Evolutionary conservation across 2,888 invertebrate genomes (phyloP), one percentile per base, ranked within the genome.

Genomic region (Tenodera sinensis): DNA sequence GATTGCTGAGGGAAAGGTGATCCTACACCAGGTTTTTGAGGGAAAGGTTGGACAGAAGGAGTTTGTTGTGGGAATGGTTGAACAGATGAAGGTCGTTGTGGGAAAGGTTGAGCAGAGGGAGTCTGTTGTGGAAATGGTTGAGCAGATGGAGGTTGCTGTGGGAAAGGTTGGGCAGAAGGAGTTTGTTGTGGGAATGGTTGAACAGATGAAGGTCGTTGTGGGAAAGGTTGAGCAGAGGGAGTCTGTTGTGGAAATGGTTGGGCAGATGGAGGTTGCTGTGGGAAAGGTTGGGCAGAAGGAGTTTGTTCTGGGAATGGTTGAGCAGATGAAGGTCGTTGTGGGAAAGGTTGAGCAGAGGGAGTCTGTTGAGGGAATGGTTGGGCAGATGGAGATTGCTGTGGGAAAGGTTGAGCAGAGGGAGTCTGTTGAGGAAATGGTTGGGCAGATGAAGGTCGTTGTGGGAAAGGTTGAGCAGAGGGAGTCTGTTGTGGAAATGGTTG

Each of bases 361-460:
- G 30, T 86, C 20, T 42, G 34, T 90, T 93, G 93, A 92, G 92
- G 93, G 3, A 93, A 92, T 83, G 92, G 92, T 89, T 91, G 92
- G 0, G 92, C 91, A 1, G 93, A 92, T 42, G 83, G 30, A 47
- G 20, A 1, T 4, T 82, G 81, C n/a, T 88, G 88, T 42, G 83
- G 85, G 20, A 83, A 47, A 20, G 83, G 81, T 83, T 89, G 88
- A 7, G 42, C 15, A 14, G 84, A 28, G 2, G 84, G 30, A 20
- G 34, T 3, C 6, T 71, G 54, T 6, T 85, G 85, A 6, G 28
- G 27, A 9, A 34, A 87, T 84, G 34, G 83, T 81, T 84, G 90
- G 34, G 30, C 83, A 84, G 83, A 84, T 20, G 83, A 20, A 84
- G 28, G 25, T 15, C 71, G 87, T 27, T 88, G 89, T n/a, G 85